phyloP scores from a whole-genome alignment of 1,140 invertebrate species.

The Ooceraea biroi region DNA sequence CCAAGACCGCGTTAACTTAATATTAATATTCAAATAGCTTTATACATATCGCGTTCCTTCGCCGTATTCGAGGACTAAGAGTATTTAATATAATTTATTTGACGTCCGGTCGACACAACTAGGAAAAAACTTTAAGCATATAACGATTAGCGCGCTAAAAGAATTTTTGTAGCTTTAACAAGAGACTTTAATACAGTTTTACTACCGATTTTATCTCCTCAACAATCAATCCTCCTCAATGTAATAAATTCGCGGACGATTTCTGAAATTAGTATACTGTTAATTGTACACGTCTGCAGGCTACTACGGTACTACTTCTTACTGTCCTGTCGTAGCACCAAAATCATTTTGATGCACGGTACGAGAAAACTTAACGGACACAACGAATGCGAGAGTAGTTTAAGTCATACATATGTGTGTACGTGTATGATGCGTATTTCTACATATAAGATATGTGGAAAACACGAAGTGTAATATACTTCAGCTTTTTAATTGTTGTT shows the following conservation, averaged over 20 bases:
- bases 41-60: conserved; percentile 38
- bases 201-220: conserved; percentile 26
- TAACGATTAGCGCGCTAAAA: conserved; percentile 50
- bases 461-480: conserved; percentile 37
- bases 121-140: conserved; percentile 45
- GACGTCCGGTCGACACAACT: conserved; percentile 57
- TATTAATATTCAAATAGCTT: conserved; percentile 63
- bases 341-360: conserved; percentile 46
- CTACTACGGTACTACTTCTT: conserved; percentile 8
- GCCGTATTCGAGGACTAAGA: conserved; percentile 52
- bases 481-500: conserved; percentile 2
- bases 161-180: conserved; percentile 30
- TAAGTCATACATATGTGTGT: not conserved
- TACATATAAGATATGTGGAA: conserved; percentile 34
- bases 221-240: conserved; percentile 53
- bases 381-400: conserved; percentile 60
- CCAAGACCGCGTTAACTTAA: conserved; percentile 54
- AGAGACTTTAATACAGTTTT: conserved; percentile 28
- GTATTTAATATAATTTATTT: conserved; percentile 70
- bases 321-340: not conserved
- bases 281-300: conserved; percentile 35
- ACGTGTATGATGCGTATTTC: not conserved
- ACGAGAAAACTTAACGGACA: conserved; percentile 68
- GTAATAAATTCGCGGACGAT: conserved; percentile 35
- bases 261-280: conserved; percentile 67